Evolutionary conservation across 2,797 vertebrate species (phyloP), one percentile per base, ranked within the genome.

Genomic region (Darevskia mixta): DNA sequence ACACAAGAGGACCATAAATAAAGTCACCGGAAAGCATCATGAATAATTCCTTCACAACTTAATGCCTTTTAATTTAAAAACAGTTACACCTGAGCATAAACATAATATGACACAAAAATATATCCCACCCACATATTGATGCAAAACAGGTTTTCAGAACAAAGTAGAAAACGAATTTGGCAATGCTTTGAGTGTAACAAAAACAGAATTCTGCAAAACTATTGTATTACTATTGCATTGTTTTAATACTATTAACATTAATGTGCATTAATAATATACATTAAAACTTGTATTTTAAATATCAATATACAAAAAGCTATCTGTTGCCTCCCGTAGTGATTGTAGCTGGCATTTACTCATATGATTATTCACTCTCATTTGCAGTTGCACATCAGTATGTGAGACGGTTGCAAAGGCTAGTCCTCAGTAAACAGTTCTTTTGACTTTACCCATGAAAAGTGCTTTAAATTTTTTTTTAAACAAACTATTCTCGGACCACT

Each of bases 31-130:
- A 88, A 89, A 86, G 76, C 29, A 72, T 77, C 11, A 69, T 86
- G 87, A 87, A 80, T 61, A 90, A 90, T 93, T 89, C 94, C 90
- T 89, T 91, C 84, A 92, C 86, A 94, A 87, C 38, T 95, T 92
- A 95, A 91, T 87, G 83, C 64, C 91, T 83, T 77, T 75, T 92
- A 92, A 94, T 93, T 83, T 93, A 95, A 95, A 96, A 95, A 83
- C 0, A 90, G 49, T 88, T 75, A 58, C 90, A 91, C 78, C 41
- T 45, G 96, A 71, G 83, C 61, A 83, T 86, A 92, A 93, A 85
- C 89, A 94, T 93, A 55, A 77, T 45, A 93, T 67, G 91, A 92
- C 86, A 89, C 5, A 91, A 89, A 84, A 82, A 61, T 88, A 4
- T 88, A 90, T 90, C 92, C 69, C 83, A 87, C 61, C 55, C 64